Conservation (phyloP, 2,113 vertebrate species). For the Periophthalmus modestus region DNA sequence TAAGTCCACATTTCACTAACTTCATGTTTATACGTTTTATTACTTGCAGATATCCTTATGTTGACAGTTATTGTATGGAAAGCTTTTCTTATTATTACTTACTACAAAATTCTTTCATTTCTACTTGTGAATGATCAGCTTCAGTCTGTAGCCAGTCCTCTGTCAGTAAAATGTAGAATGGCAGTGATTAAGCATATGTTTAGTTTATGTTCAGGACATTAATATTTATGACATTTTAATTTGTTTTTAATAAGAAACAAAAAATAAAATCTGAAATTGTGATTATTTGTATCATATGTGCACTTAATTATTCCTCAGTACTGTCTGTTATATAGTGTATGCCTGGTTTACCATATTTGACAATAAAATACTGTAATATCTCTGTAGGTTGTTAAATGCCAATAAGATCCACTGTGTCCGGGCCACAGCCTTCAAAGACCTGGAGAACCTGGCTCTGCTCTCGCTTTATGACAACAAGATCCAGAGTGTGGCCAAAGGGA, state of each 20-base stretch:
- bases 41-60: background rate
- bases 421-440: constrained; percentile 86
- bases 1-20: constrained; percentile 73
- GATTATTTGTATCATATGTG: too few species aligned
- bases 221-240: too few species aligned
- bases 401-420: constrained; percentile 96
- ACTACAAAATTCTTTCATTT: background rate
- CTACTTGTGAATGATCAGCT: too few species aligned
- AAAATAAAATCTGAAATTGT: too few species aligned
- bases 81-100: too few species aligned
- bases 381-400: constrained; percentile 87
- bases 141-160: too few species aligned
- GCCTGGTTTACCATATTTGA: background rate
- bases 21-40: background rate
- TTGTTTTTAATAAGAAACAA: too few species aligned
- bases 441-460: constrained; percentile 92
- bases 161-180: too few species aligned
- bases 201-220: too few species aligned
- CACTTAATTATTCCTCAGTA: too few species aligned
- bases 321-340: too few species aligned
- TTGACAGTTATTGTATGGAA: background rate
- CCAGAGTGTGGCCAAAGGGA: constrained; percentile 92
- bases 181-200: too few species aligned
- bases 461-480: constrained; percentile 98
- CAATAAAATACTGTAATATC: background rate